A percentile compares a stretch with the other conserved stretches of the same genome.
Conservation (phyloP, 1,140 invertebrate genomes). For the Camponotus vicinus region DNA sequence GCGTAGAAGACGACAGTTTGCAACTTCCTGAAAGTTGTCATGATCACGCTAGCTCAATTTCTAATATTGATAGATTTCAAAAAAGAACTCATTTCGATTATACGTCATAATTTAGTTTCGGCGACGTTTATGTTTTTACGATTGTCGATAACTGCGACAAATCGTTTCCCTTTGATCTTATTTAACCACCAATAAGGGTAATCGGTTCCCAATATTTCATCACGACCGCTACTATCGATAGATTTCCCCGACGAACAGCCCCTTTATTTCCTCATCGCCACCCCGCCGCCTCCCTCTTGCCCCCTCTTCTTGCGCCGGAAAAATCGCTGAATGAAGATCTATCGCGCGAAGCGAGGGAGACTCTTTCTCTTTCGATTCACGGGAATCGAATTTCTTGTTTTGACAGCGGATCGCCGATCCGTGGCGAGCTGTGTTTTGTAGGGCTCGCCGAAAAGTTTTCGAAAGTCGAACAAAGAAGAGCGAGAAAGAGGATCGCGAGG, state of each 20-base stretch:
- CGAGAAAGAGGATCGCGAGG: slow-evolving; percentile 51
- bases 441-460: slow-evolving; percentile 69
- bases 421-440: slow-evolving; percentile 67
- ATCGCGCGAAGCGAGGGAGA: slow-evolving; percentile 21
- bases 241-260: slow-evolving; percentile 39
- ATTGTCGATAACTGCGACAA: slow-evolving; percentile 20
- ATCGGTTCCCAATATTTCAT: slow-evolving; percentile 56
- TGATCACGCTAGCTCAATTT: background rate
- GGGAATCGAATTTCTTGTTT: slow-evolving; percentile 83
- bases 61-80: background rate
- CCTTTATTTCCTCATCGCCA: slow-evolving; percentile 48
- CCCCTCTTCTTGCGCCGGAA: slow-evolving; percentile 1
- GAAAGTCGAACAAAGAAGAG: slow-evolving; percentile 68
- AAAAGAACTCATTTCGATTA: background rate
- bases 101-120: background rate
- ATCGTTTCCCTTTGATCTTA: slow-evolving; percentile 21
- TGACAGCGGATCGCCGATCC: slow-evolving; percentile 83
- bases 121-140: background rate
- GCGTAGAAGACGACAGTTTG: background rate
- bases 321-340: slow-evolving; percentile 68
- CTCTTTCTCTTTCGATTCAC: slow-evolving; percentile 48
- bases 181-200: slow-evolving; percentile 20
- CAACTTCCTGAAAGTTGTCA: background rate
- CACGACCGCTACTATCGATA: slow-evolving; percentile 45
- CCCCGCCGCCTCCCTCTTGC: background rate